Percentiles rank a stretch among this genome's conserved stretches.
Evolutionary conservation across 2,888 invertebrate genomes (phyloP).

Genomic region (Halictus quadricinctus): DNA sequence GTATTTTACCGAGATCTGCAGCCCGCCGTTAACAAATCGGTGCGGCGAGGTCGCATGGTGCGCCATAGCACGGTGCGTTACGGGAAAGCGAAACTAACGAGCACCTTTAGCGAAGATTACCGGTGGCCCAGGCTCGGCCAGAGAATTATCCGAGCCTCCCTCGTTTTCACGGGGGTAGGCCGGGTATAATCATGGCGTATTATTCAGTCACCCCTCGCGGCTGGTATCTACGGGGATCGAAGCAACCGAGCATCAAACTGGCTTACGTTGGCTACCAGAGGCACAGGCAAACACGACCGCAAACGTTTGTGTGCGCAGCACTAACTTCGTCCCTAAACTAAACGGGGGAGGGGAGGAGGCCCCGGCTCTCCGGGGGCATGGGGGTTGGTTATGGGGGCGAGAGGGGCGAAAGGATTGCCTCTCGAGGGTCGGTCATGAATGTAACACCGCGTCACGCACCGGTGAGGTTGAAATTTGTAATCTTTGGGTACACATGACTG

Average conservation of each 20-base stretch:
- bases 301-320: slow-evolving; percentile 71
- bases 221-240: slow-evolving; percentile 76
- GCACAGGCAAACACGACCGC: slow-evolving; percentile 72
- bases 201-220: slow-evolving; percentile 70
- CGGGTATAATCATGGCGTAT: slow-evolving; percentile 72
- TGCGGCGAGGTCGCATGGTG: neutral
- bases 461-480: slow-evolving; percentile 54
- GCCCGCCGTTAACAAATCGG: neutral
- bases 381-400: neutral
- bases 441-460: slow-evolving; percentile 52
- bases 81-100: slow-evolving; percentile 58
- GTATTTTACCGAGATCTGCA: too few relatives aligned
- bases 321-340: slow-evolving; percentile 67
- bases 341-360: slow-evolving; percentile 31
- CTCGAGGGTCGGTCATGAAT: slow-evolving; percentile 53
- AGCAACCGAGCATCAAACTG: slow-evolving; percentile 80
- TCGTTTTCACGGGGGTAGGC: slow-evolving; percentile 58
- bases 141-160: slow-evolving; percentile 56
- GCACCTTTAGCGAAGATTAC: slow-evolving; percentile 58
- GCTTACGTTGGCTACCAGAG: slow-evolving; percentile 75
- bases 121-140: slow-evolving; percentile 35
- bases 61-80: neutral
- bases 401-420: slow-evolving; percentile 35
- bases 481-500: slow-evolving; percentile 49
- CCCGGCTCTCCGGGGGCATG: neutral